phyloP scores from a whole-genome alignment of 2,888 invertebrate species.

The Hetaerina titia region DNA sequence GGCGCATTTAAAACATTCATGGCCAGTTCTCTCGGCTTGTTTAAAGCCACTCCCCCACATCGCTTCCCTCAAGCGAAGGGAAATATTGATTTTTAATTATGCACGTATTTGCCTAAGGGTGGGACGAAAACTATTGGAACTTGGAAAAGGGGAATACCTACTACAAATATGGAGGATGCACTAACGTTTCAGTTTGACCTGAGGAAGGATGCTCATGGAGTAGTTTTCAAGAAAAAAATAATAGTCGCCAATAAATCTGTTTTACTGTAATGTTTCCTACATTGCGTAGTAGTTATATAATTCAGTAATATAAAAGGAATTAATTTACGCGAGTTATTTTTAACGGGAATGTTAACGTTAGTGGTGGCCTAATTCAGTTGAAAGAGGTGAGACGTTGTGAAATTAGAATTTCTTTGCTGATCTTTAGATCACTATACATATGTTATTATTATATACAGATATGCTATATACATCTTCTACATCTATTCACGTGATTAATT shows the following conservation, averaged over 20 bases:
- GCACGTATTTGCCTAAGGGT: conserved; percentile 43
- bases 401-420: no score
- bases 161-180: no score
- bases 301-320: no score
- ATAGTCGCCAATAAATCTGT: no score
- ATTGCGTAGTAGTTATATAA: no score
- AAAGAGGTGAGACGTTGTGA: background rate
- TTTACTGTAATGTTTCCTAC: no score
- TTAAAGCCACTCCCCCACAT: background rate
- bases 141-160: background rate
- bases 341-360: background rate
- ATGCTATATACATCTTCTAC: no score
- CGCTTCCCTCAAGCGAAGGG: background rate
- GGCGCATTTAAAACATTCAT: conserved; percentile 49
- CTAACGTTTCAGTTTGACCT: no score
- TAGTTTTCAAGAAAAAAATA: background rate
- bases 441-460: no score
- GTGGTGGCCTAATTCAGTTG: background rate
- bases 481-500: no score
- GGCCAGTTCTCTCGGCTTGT: background rate
- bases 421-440: no score
- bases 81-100: conserved; percentile 58
- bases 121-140: background rate
- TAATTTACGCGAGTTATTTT: no score
- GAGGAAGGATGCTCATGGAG: background rate